These are phyloP conservation scores for Slavum lentiscoides DNA, from an alignment of 2,888 invertebrate species.

Conservation along the genomic window DNA sequence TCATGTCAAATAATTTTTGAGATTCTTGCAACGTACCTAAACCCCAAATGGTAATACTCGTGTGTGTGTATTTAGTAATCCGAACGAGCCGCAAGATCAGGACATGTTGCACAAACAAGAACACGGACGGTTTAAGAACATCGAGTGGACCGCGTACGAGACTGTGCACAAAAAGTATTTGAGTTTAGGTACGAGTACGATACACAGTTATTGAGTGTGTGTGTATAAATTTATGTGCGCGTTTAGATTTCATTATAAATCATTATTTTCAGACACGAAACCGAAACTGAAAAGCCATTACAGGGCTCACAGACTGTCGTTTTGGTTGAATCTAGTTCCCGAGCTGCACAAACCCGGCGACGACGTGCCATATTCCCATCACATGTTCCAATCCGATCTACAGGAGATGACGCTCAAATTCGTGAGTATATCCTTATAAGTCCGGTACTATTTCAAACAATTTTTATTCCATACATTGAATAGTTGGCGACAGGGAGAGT, in stretches of 20 bases:
- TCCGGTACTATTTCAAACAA: no score
- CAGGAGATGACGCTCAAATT: slow-evolving; percentile 56
- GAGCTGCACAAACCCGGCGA: slow-evolving; percentile 87
- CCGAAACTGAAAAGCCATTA: slow-evolving; percentile 91
- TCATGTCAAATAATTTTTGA: no score
- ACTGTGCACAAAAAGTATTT: slow-evolving; percentile 90
- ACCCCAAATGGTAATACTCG: background rate
- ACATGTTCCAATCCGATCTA: slow-evolving; percentile 62
- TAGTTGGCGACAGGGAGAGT: no score
- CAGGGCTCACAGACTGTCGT: slow-evolving; percentile 87
- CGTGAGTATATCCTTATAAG: slow-evolving; percentile 14
- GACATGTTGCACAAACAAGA: slow-evolving; percentile 67
- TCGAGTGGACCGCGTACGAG: slow-evolving; percentile 93
- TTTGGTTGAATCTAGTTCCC: slow-evolving; percentile 93
- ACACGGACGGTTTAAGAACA: slow-evolving; percentile 78
- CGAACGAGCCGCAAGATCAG: slow-evolving; percentile 78
- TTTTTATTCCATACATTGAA: no score
- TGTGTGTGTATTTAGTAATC: slow-evolving; percentile 68
- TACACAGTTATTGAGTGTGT: background rate
- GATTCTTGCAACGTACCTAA: no score
- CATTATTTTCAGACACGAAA: slow-evolving; percentile 74
- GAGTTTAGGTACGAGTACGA: slow-evolving; percentile 69
- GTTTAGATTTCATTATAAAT: background rate
- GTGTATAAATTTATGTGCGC: background rate
- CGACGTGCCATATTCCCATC: slow-evolving; percentile 67